Evolutionary conservation across 2,113 vertebrate species (phyloP).

Genomic region (Dolichotis patagonum): DNA sequence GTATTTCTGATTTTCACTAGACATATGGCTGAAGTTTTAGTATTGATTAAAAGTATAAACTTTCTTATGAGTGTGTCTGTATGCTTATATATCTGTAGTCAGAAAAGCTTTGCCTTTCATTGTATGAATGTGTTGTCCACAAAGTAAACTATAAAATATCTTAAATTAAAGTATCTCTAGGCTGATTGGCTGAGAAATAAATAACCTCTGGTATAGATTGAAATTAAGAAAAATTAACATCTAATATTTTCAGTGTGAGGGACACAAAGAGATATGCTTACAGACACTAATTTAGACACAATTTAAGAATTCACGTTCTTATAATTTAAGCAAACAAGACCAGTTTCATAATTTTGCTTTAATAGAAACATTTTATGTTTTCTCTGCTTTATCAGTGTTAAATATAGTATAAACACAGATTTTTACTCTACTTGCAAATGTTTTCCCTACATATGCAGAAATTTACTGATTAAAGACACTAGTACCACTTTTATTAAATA

Average conservation of each 20-base stretch:
- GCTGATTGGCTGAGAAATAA: not conserved
- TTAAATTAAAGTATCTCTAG: not conserved
- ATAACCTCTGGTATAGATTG: not conserved
- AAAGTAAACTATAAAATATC: not conserved
- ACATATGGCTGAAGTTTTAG: not conserved
- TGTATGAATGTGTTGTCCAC: not conserved
- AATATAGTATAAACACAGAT: not conserved
- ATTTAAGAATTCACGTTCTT: not conserved
- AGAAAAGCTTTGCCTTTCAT: not conserved
- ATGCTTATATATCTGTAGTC: not conserved
- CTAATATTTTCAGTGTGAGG: not conserved
- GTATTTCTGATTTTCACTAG: not conserved
- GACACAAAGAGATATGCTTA: not conserved
- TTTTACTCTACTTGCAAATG: not conserved
- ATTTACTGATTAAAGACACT: not conserved
- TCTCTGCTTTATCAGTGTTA: constrained; percentile 7
- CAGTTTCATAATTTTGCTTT: constrained; percentile 8
- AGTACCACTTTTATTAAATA: not conserved
- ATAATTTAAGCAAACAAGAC: not conserved
- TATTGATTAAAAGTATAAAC: not conserved
- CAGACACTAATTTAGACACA: not conserved
- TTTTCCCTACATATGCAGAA: not conserved
- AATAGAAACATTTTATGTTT: not conserved
- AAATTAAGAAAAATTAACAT: not conserved
- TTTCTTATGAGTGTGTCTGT: not conserved